Conservation (phyloP, 2,113 vertebrate genomes). For the Eudyptes chrysolophus region DNA sequence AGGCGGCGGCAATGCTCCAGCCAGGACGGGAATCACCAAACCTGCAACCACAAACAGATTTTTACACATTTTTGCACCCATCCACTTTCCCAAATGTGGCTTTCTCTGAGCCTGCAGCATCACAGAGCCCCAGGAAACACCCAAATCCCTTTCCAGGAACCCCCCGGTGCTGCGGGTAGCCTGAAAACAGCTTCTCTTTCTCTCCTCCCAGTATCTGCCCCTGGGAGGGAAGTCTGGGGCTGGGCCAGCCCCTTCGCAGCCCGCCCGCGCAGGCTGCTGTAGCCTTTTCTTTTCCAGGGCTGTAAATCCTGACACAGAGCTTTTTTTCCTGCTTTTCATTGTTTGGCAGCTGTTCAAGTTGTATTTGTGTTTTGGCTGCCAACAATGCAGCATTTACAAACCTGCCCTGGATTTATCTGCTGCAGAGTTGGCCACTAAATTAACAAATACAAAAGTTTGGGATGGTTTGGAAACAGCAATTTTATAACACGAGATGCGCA, state of each 20-base stretch:
- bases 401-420: constrained; percentile 54
- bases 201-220: neutral
- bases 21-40: neutral
- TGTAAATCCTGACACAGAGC: constrained; percentile 11
- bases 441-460: neutral
- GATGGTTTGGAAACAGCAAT: neutral
- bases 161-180: neutral
- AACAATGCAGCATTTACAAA: constrained; percentile 53
- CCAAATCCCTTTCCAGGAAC: neutral
- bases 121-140: neutral
- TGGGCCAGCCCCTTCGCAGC: neutral
- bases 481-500: accelerated
- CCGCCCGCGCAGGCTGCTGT: neutral
- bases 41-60: neutral
- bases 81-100: accelerated
- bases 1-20: accelerated
- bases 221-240: neutral
- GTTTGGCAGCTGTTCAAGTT: constrained; percentile 38
- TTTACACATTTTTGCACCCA: neutral
- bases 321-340: neutral
- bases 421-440: neutral
- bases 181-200: neutral
- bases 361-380: constrained; percentile 59
- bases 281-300: neutral
- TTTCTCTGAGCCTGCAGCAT: neutral